phyloP scores from a whole-genome alignment of 2,113 vertebrate species.

The Rhizomys pruinosus region DNA sequence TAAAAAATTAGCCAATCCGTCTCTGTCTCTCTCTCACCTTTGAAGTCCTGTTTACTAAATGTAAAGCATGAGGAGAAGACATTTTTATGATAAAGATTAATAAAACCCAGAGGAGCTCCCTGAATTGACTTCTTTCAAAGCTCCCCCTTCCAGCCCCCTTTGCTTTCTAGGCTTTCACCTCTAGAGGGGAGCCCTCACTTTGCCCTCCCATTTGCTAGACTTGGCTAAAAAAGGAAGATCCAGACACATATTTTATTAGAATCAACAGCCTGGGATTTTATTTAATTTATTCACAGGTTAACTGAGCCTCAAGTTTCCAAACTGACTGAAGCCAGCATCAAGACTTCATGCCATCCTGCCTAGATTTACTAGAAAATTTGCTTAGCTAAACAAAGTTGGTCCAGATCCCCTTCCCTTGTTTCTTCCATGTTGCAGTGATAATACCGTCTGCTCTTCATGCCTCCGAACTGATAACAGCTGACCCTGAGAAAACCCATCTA shows the following conservation, averaged over 20 bases:
- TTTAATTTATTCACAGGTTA: constrained; percentile 31
- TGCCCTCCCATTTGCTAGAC: too few species aligned
- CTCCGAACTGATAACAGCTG: not conserved
- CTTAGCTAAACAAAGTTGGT: constrained; percentile 9
- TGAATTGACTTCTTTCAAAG: not conserved
- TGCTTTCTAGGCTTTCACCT: not conserved
- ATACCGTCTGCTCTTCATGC: not conserved
- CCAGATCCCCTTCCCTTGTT: not conserved
- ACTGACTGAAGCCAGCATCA: not conserved
- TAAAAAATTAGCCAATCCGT: not conserved
- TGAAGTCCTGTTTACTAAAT: not conserved
- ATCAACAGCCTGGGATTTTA: not conserved
- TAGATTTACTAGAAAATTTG: not conserved
- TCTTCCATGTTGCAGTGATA: not conserved
- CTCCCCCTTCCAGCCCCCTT: not conserved
- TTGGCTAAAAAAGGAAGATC: not conserved
- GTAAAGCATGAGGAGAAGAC: not conserved
- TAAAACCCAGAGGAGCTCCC: constrained; percentile 32
- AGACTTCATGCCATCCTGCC: constrained; percentile 9
- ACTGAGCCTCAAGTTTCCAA: constrained; percentile 31
- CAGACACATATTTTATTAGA: not conserved
- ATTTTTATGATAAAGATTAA: constrained; percentile 28
- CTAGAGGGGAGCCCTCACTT: not conserved
- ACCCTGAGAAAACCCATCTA: not conserved
- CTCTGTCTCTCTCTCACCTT: not conserved